Conservation (phyloP, 1,140 invertebrate species). For the Leptinotarsa defecta region DNA sequence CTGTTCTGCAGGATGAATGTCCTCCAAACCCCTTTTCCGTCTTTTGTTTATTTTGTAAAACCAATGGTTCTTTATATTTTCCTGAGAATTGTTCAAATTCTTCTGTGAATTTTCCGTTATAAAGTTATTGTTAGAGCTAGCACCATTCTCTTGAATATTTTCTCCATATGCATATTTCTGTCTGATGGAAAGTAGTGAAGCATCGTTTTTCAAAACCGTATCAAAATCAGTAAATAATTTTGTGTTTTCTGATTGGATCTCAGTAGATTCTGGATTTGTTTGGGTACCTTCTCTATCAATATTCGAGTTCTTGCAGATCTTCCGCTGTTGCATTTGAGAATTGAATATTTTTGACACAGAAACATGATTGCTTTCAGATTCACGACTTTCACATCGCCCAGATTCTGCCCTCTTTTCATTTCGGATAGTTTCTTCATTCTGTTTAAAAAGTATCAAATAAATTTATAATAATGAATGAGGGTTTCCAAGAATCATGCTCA, state of each 20-base stretch:
- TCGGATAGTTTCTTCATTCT: too few relatives aligned
- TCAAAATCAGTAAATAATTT: constrained; percentile 10
- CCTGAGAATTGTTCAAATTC: neutral
- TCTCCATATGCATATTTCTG: neutral
- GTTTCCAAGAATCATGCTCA: too few relatives aligned
- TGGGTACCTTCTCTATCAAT: too few relatives aligned
- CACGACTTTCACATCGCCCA: too few relatives aligned
- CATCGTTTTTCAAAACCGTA: neutral
- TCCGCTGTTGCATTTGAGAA: too few relatives aligned
- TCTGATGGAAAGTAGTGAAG: neutral
- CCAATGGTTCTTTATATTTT: neutral
- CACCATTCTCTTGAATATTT: neutral
- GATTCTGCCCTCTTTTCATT: too few relatives aligned
- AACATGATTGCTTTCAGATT: too few relatives aligned
- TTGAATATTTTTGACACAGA: too few relatives aligned
- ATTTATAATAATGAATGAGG: too few relatives aligned
- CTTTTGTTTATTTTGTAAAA: neutral
- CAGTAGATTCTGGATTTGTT: too few relatives aligned
- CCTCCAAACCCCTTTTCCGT: neutral
- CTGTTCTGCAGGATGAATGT: constrained; percentile 23
- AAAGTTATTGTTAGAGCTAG: neutral
- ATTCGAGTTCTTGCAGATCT: too few relatives aligned
- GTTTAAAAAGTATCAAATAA: too few relatives aligned
- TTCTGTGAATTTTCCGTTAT: neutral
- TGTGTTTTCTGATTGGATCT: neutral